Conservation (phyloP, 2,113 vertebrate species). For the Micromys minutus region DNA sequence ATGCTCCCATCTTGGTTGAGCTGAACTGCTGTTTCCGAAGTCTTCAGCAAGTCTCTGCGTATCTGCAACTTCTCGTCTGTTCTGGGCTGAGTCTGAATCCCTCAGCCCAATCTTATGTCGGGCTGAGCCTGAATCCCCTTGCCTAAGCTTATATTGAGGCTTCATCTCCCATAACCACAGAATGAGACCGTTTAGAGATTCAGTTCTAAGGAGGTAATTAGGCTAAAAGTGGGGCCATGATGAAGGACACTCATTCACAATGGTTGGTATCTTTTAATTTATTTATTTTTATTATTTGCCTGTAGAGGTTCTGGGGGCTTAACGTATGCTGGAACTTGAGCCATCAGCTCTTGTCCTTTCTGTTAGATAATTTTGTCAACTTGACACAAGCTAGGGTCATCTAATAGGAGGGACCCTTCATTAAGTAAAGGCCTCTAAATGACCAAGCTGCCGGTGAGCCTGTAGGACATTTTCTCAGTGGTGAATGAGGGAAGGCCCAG, state of each 20-base stretch:
- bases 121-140: background rate
- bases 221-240: background rate
- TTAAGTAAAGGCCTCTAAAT: background rate
- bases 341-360: background rate
- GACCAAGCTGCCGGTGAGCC: background rate
- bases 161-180: background rate
- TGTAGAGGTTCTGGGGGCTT: background rate
- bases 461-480: background rate
- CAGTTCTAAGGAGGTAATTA: background rate
- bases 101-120: background rate
- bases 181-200: background rate
- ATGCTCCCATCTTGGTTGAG: background rate
- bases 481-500: background rate
- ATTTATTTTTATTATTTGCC: background rate
- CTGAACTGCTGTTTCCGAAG: background rate
- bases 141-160: background rate
- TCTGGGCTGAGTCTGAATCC: background rate
- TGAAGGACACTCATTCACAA: background rate
- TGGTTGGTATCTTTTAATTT: background rate
- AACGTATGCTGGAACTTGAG: background rate
- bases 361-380: background rate
- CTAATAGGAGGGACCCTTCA: background rate
- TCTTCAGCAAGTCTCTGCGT: background rate
- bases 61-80: background rate
- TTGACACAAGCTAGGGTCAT: background rate